A percentile compares a stretch with the other conserved stretches of the same genome.
phyloP scores from a whole-genome alignment of 2,888 invertebrate species.

The Danaus chrysippus region DNA sequence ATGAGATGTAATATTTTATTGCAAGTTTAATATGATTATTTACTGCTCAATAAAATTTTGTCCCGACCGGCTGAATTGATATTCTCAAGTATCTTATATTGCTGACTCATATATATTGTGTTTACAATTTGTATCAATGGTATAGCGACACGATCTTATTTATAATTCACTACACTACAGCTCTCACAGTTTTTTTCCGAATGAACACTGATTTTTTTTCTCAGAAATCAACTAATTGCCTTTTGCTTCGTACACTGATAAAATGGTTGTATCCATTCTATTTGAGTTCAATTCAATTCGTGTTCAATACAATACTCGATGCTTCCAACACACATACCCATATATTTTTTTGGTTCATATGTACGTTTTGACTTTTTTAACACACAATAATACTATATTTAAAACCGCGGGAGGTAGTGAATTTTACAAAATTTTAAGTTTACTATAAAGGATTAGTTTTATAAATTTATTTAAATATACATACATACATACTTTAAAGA shows the following conservation, averaged over 20 bases:
- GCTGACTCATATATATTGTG: not conserved
- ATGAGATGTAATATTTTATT: slow-evolving; percentile 30
- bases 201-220: slow-evolving; percentile 39
- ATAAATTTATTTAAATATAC: too few relatives aligned
- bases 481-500: too few relatives aligned
- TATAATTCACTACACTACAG: too few relatives aligned
- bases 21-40: slow-evolving; percentile 25
- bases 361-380: not conserved
- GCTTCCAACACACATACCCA: too few relatives aligned
- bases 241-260: slow-evolving; percentile 28
- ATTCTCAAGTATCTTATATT: not conserved
- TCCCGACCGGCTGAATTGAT: not conserved
- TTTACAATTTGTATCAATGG: not conserved
- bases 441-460: too few relatives aligned
- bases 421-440: too few relatives aligned
- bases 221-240: slow-evolving; percentile 36
- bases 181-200: slow-evolving; percentile 45
- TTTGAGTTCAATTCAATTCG: slow-evolving; percentile 8
- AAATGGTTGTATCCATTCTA: slow-evolving; percentile 16
- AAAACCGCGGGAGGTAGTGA: too few relatives aligned
- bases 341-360: not conserved
- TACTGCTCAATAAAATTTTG: slow-evolving; percentile 17
- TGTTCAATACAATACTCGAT: slow-evolving; percentile 1
- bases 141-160: too few relatives aligned
- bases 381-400: too few relatives aligned